phyloP scores from a whole-genome alignment of 2,113 vertebrate species.

The Perca fluviatilis region DNA sequence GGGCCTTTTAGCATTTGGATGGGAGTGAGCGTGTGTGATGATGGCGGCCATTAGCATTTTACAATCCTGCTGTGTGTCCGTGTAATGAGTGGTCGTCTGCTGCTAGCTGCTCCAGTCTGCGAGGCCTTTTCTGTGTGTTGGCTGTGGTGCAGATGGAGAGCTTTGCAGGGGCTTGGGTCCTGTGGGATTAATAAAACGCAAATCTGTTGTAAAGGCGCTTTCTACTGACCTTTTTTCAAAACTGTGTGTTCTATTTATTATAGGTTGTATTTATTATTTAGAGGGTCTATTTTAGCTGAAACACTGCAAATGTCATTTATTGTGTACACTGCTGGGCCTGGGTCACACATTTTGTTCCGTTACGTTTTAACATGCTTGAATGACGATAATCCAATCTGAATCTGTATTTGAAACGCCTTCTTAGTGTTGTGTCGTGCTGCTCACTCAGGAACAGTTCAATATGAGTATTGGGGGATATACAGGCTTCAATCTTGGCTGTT shows the following conservation, averaged over 20 bases:
- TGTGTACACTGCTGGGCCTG: too few species aligned
- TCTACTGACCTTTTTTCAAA: neutral
- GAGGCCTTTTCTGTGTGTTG: conserved; percentile 47
- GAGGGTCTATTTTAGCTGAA: too few species aligned
- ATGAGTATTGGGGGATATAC: conserved; percentile 8
- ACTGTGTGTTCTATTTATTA: too few species aligned
- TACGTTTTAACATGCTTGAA: too few species aligned
- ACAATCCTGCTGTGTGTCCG: conserved; percentile 54
- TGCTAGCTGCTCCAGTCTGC: conserved; percentile 47
- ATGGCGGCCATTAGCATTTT: conserved; percentile 69
- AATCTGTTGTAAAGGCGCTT: conserved; percentile 60
- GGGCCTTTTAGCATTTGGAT: conserved; percentile 64
- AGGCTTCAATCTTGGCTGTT: conserved; percentile 49
- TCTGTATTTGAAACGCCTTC: conserved; percentile 2
- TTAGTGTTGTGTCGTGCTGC: conserved; percentile 11
- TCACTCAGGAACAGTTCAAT: conserved; percentile 1
- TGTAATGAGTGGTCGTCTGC: conserved; percentile 50
- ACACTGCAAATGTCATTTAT: too few species aligned
- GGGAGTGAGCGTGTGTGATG: conserved; percentile 54
- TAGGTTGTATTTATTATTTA: too few species aligned
- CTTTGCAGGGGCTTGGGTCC: conserved; percentile 65
- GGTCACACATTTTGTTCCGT: too few species aligned
- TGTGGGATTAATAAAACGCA: conserved; percentile 71
- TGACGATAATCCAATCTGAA: too few species aligned
- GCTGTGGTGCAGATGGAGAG: conserved; percentile 68